Evolutionary conservation across 2,113 vertebrate genomes (phyloP), one percentile per base, ranked within the genome.

Genomic region (Marmota monax): DNA sequence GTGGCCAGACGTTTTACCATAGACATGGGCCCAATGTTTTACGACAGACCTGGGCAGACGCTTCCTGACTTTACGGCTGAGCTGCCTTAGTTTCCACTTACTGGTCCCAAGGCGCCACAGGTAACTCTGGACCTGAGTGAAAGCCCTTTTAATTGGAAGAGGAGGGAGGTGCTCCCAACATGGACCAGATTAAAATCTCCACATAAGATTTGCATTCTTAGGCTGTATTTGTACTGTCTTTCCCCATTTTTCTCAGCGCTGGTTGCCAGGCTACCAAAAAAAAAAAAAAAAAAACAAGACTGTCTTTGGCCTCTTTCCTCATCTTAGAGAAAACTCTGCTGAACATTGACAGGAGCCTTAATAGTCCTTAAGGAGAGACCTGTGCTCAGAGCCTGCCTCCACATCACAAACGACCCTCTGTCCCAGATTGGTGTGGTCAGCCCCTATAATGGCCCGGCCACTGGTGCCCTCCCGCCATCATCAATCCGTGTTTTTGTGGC

Each of bases 271-370:
- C 84, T 82, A 92, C 20, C 45, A 45, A 76, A 88, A 16, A 79
- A 76, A 88, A 16, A 79, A 22, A 61, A 94, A 88, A 84, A 63
- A 6, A 39, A 39, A 37, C 37, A 39, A 39, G 37, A 65, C 37
- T 32, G 8, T 51, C 76, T 70, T 61, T 63, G 7, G 42, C 63
- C 42, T 91, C 23, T 79, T 83, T 91, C 42, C 27, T 95, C 29
- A 25, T 82, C 87, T 56, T 67, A 76, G 78, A 45, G 51, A 39
- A 97, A 92, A 7, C 76, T 76, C 84, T 22, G 12, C 29, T n/a
- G 34, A 73, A 48, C 88, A 69, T n/a, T 27, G 34, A 11, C 29
- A 67, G 37, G 23, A 51, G 1, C 23, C 23, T n/a, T n/a, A 9
- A 69, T 20, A 51, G 20, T 95, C 72, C 73, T 0, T n/a, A 70